Evolutionary conservation across 2,888 invertebrate species (phyloP).

Genomic region (Argyresthia goedartella): DNA sequence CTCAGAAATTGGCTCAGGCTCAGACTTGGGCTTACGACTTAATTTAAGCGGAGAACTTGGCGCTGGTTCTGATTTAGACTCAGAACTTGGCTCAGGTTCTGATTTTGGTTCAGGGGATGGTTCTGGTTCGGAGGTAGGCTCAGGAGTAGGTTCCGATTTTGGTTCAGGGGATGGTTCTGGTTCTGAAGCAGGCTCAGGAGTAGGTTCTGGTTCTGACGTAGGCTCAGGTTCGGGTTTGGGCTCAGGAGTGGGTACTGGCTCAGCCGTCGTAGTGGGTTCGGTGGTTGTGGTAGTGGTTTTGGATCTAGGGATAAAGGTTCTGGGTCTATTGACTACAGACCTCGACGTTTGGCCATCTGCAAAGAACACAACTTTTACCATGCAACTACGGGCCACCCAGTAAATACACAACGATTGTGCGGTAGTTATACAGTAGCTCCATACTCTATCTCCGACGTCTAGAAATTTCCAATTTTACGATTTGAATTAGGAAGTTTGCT

Average conservation of each 20-base stretch:
- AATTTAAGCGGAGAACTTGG: conserved; percentile 52
- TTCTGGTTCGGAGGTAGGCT: conserved; percentile 37
- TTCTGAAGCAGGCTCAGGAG: conserved; percentile 40
- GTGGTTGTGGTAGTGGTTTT: conserved; percentile 16
- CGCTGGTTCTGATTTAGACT: conserved; percentile 34
- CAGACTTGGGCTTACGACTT: conserved; percentile 35
- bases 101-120: conserved; percentile 52
- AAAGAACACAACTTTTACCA: conserved; percentile 46
- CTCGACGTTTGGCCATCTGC: conserved; percentile 31
- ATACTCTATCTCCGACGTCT: too few species aligned
- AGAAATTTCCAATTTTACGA: too few species aligned
- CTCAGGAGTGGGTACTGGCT: conserved; percentile 37
- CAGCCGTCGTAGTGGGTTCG: conserved; percentile 39
- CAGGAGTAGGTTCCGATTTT: conserved; percentile 33
- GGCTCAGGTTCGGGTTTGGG: conserved; percentile 35
- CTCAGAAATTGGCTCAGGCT: conserved; percentile 24
- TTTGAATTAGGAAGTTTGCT: too few species aligned
- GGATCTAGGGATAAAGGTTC: neutral
- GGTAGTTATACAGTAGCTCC: too few species aligned
- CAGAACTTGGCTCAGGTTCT: conserved; percentile 34
- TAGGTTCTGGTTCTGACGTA: conserved; percentile 30
- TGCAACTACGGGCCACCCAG: conserved; percentile 32
- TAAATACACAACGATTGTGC: too few species aligned
- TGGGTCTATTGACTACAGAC: too few species aligned
- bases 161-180: conserved; percentile 44